Evolutionary conservation across 2,113 vertebrate genomes (phyloP).

Genomic region (Myrmecophaga tridactyla): DNA sequence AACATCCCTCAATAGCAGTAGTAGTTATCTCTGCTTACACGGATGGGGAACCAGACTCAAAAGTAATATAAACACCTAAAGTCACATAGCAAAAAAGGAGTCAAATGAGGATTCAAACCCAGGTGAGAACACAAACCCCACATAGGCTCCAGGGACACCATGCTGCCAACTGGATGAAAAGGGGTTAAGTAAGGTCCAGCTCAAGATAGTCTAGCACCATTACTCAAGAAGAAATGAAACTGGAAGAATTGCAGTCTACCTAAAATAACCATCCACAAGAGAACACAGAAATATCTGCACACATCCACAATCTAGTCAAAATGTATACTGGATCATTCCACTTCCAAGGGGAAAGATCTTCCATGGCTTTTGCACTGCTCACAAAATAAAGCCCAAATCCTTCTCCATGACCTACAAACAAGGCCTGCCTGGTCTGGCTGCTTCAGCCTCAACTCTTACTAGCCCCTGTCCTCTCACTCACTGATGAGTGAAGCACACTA

Average conservation of each 20-base stretch:
- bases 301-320: not conserved
- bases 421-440: not conserved
- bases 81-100: not conserved
- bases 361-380: not conserved
- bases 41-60: slow-evolving; percentile 1
- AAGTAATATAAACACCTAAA: slow-evolving; percentile 11
- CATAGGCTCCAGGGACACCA: not conserved
- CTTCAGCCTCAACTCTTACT: not conserved
- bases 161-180: not conserved
- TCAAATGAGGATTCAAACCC: not conserved
- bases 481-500: not conserved
- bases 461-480: not conserved
- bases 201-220: not conserved
- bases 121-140: not conserved
- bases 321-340: not conserved
- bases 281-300: not conserved
- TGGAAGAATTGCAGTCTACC: not conserved
- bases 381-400: not conserved
- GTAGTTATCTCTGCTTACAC: not conserved
- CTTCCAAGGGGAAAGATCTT: not conserved
- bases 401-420: not conserved
- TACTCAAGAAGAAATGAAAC: not conserved
- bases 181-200: not conserved
- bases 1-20: not conserved
- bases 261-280: not conserved